Evolutionary conservation across 1,140 invertebrate genomes (phyloP).

Genomic region (Reticulitermes speratus): DNA sequence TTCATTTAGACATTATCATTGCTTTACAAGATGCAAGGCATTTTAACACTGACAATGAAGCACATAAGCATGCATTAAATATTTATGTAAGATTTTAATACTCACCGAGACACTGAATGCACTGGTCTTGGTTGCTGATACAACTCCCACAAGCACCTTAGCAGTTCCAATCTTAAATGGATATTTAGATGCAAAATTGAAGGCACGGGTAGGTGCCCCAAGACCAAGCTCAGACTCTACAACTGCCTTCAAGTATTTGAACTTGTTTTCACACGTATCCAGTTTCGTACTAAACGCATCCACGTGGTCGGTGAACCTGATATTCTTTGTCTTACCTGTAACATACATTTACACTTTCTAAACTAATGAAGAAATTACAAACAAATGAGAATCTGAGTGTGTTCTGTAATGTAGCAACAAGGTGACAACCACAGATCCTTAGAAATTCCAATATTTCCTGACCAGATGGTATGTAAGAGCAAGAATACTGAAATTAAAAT

Average conservation of each 20-base stretch:
- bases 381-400: too few relatives aligned
- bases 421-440: too few relatives aligned
- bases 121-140: background rate
- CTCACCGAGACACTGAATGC: slow-evolving; percentile 33
- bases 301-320: background rate
- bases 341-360: background rate
- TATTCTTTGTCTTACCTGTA: slow-evolving; percentile 4
- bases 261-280: background rate
- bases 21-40: too few relatives aligned
- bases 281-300: background rate
- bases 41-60: too few relatives aligned
- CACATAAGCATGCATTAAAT: too few relatives aligned
- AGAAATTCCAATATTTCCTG: too few relatives aligned
- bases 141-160: slow-evolving; percentile 23
- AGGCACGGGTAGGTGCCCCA: background rate
- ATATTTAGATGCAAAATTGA: background rate
- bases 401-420: too few relatives aligned
- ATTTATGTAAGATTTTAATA: background rate
- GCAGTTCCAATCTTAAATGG: slow-evolving; percentile 12
- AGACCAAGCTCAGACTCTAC: background rate
- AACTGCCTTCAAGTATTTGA: background rate
- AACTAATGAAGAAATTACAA: too few relatives aligned
- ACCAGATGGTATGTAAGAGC: too few relatives aligned
- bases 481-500: too few relatives aligned
- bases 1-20: too few relatives aligned